phyloP scores from a whole-genome alignment of 1,140 invertebrate genomes.

The Drosophila albomicans region DNA sequence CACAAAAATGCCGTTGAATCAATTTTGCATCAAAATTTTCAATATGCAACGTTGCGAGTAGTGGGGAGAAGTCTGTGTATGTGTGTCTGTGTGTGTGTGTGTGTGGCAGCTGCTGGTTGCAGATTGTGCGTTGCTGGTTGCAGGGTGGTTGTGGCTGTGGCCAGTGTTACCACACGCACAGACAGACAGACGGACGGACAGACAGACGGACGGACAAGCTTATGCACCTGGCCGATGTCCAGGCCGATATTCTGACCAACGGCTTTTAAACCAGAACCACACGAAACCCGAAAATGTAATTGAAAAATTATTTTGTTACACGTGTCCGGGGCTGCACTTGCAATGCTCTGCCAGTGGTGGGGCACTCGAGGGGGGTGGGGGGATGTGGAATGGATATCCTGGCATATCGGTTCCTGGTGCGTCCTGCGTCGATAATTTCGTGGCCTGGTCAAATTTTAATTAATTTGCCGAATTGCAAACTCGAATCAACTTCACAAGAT shows the following conservation, averaged over 20 bases:
- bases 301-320: conserved; percentile 81
- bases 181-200: background rate
- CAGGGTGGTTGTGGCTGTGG: conserved; percentile 2
- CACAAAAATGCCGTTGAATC: conserved; percentile 72
- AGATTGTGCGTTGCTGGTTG: background rate
- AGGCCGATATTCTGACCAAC: conserved; percentile 16
- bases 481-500: conserved; percentile 26
- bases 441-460: conserved; percentile 67
- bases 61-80: too few relatives aligned
- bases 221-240: conserved; percentile 29
- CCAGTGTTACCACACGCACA: conserved; percentile 17
- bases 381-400: conserved; percentile 16
- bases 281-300: conserved; percentile 78
- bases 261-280: conserved; percentile 41
- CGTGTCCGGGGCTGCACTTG: conserved; percentile 47
- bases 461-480: conserved; percentile 58
- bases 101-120: conserved; percentile 3
- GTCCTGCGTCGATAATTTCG: conserved; percentile 63
- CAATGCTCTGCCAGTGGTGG: background rate
- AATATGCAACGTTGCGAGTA: conserved; percentile 41
- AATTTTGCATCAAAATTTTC: conserved; percentile 74
- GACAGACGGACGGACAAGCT: conserved; percentile 11
- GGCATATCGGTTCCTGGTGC: background rate
- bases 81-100: background rate
- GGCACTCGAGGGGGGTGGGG: too few relatives aligned